Evolutionary conservation across 2,113 vertebrate species (phyloP).

Genomic region (Xiphophorus hellerii): DNA sequence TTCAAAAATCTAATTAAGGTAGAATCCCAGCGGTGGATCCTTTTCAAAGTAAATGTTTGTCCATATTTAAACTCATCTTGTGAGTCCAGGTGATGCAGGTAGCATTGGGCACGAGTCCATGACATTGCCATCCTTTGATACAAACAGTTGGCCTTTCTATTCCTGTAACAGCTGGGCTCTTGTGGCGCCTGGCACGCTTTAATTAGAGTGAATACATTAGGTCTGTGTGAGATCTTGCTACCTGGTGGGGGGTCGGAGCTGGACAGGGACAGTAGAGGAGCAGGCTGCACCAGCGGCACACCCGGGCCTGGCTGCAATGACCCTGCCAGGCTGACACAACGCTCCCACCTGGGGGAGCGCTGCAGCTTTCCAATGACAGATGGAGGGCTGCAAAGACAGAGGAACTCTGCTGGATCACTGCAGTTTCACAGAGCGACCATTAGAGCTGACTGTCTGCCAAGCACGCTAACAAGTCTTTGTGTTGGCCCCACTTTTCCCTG

Average conservation of each 20-base stretch:
- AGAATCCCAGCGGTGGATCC: neutral
- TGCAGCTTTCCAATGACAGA: constrained; percentile 72
- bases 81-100: constrained; percentile 48
- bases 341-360: constrained; percentile 68
- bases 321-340: constrained; percentile 70
- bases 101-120: constrained; percentile 25
- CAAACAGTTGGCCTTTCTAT: constrained; percentile 73
- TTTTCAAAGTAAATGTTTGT: constrained; percentile 13
- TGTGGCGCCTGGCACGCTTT: constrained; percentile 75
- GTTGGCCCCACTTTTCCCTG: constrained; percentile 56
- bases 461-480: constrained; percentile 53
- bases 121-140: constrained; percentile 55
- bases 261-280: constrained; percentile 69
- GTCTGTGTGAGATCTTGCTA: constrained; percentile 75
- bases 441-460: constrained; percentile 50
- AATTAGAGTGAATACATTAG: constrained; percentile 84
- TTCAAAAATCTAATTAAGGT: constrained; percentile 17
- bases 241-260: constrained; percentile 77
- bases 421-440: constrained; percentile 63
- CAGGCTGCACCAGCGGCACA: constrained; percentile 60
- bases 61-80: constrained; percentile 19
- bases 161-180: constrained; percentile 68
- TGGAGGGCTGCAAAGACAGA: constrained; percentile 67
- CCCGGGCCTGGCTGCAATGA: constrained; percentile 63
- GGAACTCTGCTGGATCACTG: constrained; percentile 63